phyloP scores from a whole-genome alignment of 2,888 invertebrate genomes.

The Eupithecia inturbata region DNA sequence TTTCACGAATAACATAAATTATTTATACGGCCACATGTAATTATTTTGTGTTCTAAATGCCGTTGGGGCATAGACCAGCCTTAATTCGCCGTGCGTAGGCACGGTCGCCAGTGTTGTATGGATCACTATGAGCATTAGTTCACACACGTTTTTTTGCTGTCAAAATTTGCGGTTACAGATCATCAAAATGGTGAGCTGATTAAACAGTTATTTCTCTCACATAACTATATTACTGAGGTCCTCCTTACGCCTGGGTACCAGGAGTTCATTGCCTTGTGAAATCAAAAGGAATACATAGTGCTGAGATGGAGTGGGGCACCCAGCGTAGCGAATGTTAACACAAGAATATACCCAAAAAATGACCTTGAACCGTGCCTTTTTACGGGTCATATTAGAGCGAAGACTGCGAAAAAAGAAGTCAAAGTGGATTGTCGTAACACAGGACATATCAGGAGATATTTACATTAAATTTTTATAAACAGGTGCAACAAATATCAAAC shows the following conservation, averaged over 20 bases:
- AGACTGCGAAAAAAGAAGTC: neutral
- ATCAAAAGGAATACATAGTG: constrained; percentile 5
- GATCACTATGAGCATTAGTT: too few relatives aligned
- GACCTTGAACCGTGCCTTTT: neutral
- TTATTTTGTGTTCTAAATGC: too few relatives aligned
- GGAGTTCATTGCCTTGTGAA: constrained; percentile 33
- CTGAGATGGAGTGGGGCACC: neutral
- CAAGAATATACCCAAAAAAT: neutral
- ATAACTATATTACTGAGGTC: constrained; percentile 17
- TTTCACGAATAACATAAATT: too few relatives aligned
- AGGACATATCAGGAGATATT: neutral
- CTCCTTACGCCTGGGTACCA: neutral
- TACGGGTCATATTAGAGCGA: neutral
- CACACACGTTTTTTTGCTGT: too few relatives aligned
- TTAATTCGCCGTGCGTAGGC: too few relatives aligned
- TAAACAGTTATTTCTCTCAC: constrained; percentile 20
- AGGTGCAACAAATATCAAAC: neutral
- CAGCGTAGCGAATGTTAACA: neutral
- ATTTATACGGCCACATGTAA: too few relatives aligned
- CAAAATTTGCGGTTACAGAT: constrained; percentile 19
- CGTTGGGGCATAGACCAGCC: too few relatives aligned
- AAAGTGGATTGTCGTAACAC: neutral
- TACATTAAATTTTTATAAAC: too few relatives aligned
- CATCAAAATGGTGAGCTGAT: constrained; percentile 31
- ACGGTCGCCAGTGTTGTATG: too few relatives aligned